Evolutionary conservation across 2,888 invertebrate species (phyloP), one percentile per base, ranked within the genome.

Genomic region (Volucella inflata): DNA sequence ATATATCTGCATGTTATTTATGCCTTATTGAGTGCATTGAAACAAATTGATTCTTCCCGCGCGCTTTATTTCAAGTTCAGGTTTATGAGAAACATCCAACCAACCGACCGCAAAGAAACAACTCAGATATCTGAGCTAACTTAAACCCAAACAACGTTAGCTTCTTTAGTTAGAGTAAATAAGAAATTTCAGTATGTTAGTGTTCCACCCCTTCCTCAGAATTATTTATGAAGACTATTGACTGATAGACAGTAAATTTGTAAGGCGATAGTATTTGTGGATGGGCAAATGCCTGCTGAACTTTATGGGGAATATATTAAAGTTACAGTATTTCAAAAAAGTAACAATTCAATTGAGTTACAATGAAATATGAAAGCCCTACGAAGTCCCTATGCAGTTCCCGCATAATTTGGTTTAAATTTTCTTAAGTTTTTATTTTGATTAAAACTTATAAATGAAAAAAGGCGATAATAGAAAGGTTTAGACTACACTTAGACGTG

Each of bases 161-260:
- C 55, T 40, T 62, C 46, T 36, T 64, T 51, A 55, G 77, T 48
- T 50, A 55, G 71, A 80, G 79, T 79, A 84, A 79, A 84, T 84
- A 77, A 84, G 79, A 53, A 65, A 70, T 65, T 59, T 80, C 80
- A 71, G 62, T 71, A 80, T 80, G 80, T 76, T 71, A 50, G 80
- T 75, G 55, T 44, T 55, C 60, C 30, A 30, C 36, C 60, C 60
- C 84, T 53, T 70, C n/a, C 46, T 38, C 65, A 14, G 65, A 68
- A 75, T 75, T 84, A 84, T 84, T 84, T 80, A 75, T 80, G 80
- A 67, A 38, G 71, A 67, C 70, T 84, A 80, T 84, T 80, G 80
- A 76, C 71, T 80, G 80, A 80, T 80, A 76, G 84, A 80, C 76
- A 76, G 75, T 80, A 67, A 80, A 80, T 84, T 75, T 74, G 62